A percentile compares a stretch with the other conserved stretches of the same genome.
Evolutionary conservation across 1,140 invertebrate species (phyloP).

Genomic region (Drosophila burlai): DNA sequence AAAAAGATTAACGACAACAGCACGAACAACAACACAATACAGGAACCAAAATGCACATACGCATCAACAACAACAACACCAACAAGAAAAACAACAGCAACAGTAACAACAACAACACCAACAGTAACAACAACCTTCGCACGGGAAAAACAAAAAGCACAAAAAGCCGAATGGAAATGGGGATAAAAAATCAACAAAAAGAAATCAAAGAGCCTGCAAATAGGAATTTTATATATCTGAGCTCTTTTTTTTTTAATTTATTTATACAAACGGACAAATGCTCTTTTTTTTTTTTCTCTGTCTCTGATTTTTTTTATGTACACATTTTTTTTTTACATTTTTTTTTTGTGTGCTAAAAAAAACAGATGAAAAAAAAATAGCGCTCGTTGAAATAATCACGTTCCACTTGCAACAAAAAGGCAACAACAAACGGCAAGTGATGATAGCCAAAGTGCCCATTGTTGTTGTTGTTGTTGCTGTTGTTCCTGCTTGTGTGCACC

Average conservation of each 20-base stretch:
- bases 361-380: conserved; percentile 59
- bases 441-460: conserved; percentile 54
- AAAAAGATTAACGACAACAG: conserved; percentile 10
- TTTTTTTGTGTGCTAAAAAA: conserved; percentile 38
- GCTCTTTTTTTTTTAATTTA: conserved; percentile 4
- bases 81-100: conserved; percentile 19
- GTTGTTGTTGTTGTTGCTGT: conserved; percentile 30
- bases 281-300: conserved; percentile 1
- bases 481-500: conserved; percentile 30
- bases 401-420: conserved; percentile 74
- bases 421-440: conserved; percentile 38
- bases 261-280: conserved; percentile 27
- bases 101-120: conserved; percentile 31
- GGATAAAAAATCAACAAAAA: conserved; percentile 34
- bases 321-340: not conserved
- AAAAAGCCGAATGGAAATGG: conserved; percentile 8
- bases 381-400: conserved; percentile 75
- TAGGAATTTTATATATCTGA: conserved; percentile 16
- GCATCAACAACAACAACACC: conserved; percentile 2
- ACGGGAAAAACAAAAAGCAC: conserved; percentile 30
- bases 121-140: conserved; percentile 9
- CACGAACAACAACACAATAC: not conserved
- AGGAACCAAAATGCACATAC: not conserved
- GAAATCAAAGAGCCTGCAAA: conserved; percentile 66
- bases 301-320: conserved; percentile 18